These are phyloP conservation scores for Oxycera nigricornis DNA, from an alignment of 2,888 invertebrate species.

Conservation along the genomic window DNA sequence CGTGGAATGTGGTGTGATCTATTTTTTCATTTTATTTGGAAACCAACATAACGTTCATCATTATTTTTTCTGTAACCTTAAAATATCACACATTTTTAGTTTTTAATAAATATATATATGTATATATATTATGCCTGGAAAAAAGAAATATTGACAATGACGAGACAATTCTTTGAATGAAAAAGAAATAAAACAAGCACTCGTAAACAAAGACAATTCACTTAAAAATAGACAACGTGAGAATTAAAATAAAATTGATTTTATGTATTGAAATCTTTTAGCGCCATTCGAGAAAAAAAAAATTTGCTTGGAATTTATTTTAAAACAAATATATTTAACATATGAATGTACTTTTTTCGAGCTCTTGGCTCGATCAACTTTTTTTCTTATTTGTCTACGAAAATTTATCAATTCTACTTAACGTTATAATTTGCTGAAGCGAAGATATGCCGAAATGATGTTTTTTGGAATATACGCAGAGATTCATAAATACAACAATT, in stretches of 20 bases:
- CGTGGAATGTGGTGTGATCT: conserved; percentile 26
- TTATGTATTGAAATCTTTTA: neutral
- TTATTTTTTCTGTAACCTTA: neutral
- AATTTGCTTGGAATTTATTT: neutral
- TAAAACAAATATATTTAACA: neutral
- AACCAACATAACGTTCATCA: neutral
- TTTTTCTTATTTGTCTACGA: too few species aligned
- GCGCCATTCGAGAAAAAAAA: neutral
- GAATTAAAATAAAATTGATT: too few species aligned
- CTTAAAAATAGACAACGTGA: neutral
- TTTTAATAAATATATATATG: neutral
- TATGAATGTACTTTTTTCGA: too few species aligned
- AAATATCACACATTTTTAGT: conserved; percentile 26
- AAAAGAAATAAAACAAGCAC: neutral
- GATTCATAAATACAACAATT: neutral
- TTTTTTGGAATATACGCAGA: neutral
- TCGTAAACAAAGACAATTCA: neutral
- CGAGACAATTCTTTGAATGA: neutral
- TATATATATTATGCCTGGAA: neutral
- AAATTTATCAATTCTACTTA: neutral
- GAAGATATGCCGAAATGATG: neutral
- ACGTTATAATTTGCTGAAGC: neutral
- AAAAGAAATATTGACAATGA: neutral
- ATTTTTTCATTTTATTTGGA: neutral
- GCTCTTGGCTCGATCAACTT: neutral